These are phyloP conservation scores for Chirona hameri DNA, from an alignment of 2,888 invertebrate genomes.

Conservation along the genomic window DNA sequence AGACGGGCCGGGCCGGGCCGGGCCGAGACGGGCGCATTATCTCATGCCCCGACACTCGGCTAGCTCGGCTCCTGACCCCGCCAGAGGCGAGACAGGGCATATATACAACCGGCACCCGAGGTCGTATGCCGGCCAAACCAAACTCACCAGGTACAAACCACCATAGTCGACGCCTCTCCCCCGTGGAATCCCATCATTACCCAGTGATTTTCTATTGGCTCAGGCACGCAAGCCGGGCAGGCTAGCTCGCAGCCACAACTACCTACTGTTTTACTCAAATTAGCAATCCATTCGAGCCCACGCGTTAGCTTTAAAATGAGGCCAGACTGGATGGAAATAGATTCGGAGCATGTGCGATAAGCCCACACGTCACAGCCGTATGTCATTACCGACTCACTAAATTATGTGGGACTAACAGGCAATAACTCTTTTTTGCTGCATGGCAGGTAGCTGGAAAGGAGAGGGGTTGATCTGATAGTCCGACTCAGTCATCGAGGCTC, in stretches of 20 bases:
- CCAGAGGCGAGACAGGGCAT: too few relatives aligned
- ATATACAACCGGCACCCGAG: too few relatives aligned
- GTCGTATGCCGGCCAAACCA: too few relatives aligned
- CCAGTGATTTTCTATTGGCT: neutral
- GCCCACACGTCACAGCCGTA: neutral
- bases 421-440: neutral
- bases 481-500: neutral
- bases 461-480: neutral
- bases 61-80: too few relatives aligned
- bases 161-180: neutral
- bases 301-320: neutral
- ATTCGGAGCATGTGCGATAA: neutral
- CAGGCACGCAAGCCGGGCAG: neutral
- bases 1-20: too few relatives aligned
- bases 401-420: neutral
- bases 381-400: neutral
- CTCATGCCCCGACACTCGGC: too few relatives aligned
- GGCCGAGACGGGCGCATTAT: too few relatives aligned
- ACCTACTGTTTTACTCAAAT: slow-evolving; percentile 7
- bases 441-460: neutral
- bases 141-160: neutral
- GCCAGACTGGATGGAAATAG: neutral
- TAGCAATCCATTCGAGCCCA: slow-evolving; percentile 8
- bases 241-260: neutral
- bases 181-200: neutral